A percentile compares a stretch with the other conserved stretches of the same genome.
phyloP scores from a whole-genome alignment of 1,140 invertebrate species.

The Mesaphorura yosii region DNA sequence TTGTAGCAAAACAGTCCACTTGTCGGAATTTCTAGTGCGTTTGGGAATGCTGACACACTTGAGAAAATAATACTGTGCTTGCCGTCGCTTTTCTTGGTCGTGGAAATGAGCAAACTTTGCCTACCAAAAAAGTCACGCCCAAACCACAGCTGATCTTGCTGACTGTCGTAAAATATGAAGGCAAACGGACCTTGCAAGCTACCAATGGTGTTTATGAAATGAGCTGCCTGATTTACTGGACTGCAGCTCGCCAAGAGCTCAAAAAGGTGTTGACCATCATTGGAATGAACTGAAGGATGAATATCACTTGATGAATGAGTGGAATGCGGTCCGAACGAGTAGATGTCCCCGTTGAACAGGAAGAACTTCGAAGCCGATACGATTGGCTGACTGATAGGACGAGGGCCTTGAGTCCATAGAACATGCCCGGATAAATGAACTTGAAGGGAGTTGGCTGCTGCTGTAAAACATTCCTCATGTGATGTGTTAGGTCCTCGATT shows the following conservation, averaged over 20 bases:
- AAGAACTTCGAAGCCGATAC: conserved; percentile 39
- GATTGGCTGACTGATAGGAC: conserved; percentile 48
- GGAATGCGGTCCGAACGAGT: too few species aligned
- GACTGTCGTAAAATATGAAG: conserved; percentile 63
- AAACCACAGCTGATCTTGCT: conserved; percentile 56
- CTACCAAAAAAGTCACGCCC: conserved; percentile 69
- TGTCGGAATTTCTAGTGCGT: conserved; percentile 58
- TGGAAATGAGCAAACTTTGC: conserved; percentile 42
- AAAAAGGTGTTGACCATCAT: conserved; percentile 32
- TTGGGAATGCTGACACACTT: conserved; percentile 33
- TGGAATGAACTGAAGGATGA: conserved; percentile 26
- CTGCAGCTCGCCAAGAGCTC: conserved; percentile 29
- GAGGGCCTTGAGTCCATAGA: conserved; percentile 56
- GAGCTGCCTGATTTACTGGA: conserved; percentile 32
- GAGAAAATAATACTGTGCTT: conserved; percentile 38
- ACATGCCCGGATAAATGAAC: conserved; percentile 40
- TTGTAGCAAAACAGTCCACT: conserved; percentile 54
- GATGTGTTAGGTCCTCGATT: conserved; percentile 42
- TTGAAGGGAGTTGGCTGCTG: neutral
- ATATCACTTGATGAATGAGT: too few species aligned
- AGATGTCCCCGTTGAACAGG: conserved; percentile 74
- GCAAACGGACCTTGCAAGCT: conserved; percentile 68
- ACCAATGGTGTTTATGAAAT: conserved; percentile 41
- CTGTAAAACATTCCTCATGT: conserved; percentile 19
- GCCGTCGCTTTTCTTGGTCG: conserved; percentile 52